Evolutionary conservation across 2,113 vertebrate species (phyloP).

Genomic region (Carollia perspicillata): DNA sequence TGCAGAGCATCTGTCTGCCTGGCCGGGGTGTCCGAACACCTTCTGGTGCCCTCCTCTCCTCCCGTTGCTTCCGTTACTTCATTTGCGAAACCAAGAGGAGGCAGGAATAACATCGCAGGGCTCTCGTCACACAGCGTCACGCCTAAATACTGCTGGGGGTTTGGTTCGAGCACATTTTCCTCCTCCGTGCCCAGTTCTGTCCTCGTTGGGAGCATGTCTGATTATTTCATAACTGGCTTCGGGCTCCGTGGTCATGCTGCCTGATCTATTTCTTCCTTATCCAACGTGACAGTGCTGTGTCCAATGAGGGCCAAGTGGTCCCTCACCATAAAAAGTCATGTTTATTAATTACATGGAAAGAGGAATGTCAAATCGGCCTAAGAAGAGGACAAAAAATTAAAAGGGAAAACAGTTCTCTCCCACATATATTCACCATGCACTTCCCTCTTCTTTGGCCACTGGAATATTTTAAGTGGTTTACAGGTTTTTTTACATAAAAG

Average conservation of each 20-base stretch:
- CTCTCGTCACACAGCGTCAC: too few species aligned
- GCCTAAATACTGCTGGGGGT: fast-evolving
- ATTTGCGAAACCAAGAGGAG: neutral
- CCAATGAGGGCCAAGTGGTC: neutral
- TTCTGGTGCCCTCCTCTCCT: too few species aligned
- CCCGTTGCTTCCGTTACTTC: too few species aligned
- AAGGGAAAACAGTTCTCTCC: neutral
- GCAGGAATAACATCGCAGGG: too few species aligned
- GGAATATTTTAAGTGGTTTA: neutral
- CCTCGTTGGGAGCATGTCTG: fast-evolving
- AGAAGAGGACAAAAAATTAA: neutral
- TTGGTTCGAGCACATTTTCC: neutral
- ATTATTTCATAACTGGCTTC: neutral
- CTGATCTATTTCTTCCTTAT: neutral
- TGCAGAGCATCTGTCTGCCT: too few species aligned
- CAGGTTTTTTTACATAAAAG: neutral
- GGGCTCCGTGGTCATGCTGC: fast-evolving
- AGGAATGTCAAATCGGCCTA: fast-evolving
- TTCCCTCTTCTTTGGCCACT: neutral
- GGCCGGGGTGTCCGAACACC: too few species aligned
- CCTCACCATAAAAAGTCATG: neutral
- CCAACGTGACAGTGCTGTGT: too few species aligned
- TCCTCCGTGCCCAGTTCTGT: too few species aligned
- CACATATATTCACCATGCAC: neutral
- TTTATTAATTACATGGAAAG: neutral